Evolutionary conservation across 2,888 invertebrate species (phyloP).

Genomic region (Operophtera brumata): DNA sequence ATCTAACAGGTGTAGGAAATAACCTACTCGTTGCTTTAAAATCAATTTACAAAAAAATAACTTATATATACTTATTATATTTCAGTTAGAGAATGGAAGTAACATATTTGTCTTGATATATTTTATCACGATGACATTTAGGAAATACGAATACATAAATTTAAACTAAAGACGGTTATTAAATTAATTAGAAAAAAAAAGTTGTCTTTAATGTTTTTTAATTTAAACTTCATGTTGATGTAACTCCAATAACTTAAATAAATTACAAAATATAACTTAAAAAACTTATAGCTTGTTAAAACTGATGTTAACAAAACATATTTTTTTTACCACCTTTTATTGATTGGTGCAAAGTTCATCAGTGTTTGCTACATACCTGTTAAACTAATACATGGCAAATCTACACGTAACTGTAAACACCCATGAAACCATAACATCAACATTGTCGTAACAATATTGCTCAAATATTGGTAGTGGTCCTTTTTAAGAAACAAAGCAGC

Average conservation of each 20-base stretch:
- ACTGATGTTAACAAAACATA: constrained; percentile 55
- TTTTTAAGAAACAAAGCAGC: constrained; percentile 29
- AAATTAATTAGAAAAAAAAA: constrained; percentile 1
- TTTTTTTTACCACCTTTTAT: constrained; percentile 50
- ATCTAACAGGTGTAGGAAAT: neutral
- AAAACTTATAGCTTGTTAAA: constrained; percentile 44
- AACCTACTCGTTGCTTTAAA: constrained; percentile 11
- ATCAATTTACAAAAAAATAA: constrained; percentile 21
- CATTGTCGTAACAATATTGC: constrained; percentile 30
- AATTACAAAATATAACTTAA: constrained; percentile 35
- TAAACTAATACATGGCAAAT: constrained; percentile 35
- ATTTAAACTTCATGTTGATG: constrained; percentile 14
- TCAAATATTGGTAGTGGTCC: constrained; percentile 29
- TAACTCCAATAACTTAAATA: constrained; percentile 23
- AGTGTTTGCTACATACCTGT: constrained; percentile 46
- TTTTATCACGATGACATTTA: constrained; percentile 21
- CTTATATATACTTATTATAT: constrained; percentile 20
- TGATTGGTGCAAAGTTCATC: constrained; percentile 60
- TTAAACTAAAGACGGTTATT: constrained; percentile 19
- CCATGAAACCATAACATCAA: constrained; percentile 40
- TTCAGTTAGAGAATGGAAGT: constrained; percentile 24
- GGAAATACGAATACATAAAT: constrained; percentile 21
- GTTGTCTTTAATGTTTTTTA: constrained; percentile 30
- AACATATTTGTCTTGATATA: constrained; percentile 17
- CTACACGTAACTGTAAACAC: constrained; percentile 38